These are phyloP conservation scores for Platysternon megacephalum DNA, from an alignment of 2,113 vertebrate genomes.

Conservation along the genomic window DNA sequence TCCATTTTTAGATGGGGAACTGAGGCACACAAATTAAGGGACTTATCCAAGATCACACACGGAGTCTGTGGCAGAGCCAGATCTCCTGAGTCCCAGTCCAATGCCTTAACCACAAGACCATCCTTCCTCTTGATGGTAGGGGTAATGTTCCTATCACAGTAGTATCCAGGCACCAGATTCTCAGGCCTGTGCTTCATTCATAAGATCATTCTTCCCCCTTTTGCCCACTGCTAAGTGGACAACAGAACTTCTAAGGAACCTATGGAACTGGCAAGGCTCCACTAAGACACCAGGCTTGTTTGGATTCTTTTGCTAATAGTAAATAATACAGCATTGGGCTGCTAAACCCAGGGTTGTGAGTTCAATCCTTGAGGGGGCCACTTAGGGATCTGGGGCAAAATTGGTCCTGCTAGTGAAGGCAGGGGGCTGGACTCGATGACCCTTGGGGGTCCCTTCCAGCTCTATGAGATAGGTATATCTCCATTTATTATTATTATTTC, in stretches of 20 bases:
- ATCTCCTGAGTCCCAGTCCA: background rate
- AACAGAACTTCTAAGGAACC: background rate
- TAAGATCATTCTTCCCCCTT: background rate
- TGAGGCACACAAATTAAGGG: background rate
- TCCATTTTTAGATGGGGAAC: background rate
- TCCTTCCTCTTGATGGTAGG: background rate
- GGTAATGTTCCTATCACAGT: fast-evolving
- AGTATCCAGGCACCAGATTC: background rate
- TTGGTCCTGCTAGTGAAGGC: no score
- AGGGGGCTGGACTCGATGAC: no score
- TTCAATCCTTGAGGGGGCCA: no score
- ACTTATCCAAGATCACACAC: background rate
- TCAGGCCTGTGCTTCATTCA: background rate
- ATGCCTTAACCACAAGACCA: fast-evolving
- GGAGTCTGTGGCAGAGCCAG: background rate
- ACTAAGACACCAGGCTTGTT: fast-evolving
- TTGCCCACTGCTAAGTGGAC: background rate
- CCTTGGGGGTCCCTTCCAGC: no score
- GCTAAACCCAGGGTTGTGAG: no score
- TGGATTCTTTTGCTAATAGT: background rate
- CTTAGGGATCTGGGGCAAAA: no score
- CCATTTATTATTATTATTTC: no score
- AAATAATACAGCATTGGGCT: no score
- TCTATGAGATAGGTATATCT: no score
- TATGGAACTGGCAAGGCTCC: background rate